Percentiles rank a stretch among this genome's conserved stretches.
Evolutionary conservation across 2,888 invertebrate genomes (phyloP).

Genomic region (Orthosia cruda): DNA sequence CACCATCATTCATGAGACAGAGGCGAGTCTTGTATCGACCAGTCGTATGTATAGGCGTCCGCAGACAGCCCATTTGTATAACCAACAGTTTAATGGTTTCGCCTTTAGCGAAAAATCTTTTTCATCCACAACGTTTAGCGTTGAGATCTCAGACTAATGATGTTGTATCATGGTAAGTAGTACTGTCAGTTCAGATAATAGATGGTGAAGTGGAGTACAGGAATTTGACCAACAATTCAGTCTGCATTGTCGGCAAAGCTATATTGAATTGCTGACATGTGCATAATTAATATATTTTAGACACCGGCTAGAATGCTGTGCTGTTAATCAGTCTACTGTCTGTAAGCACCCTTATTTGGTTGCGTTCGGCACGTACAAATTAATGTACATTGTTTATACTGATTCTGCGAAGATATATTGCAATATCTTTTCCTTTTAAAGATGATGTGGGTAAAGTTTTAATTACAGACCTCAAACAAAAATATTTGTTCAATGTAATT

Average conservation of each 20-base stretch:
- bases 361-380: background rate
- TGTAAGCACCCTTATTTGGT: background rate
- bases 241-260: background rate
- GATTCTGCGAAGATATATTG: slow-evolving; percentile 4
- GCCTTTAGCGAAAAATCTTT: background rate
- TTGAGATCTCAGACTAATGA: background rate
- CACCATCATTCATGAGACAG: slow-evolving; percentile 25
- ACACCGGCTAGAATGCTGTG: background rate
- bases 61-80: slow-evolving; percentile 2
- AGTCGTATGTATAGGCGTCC: background rate
- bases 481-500: slow-evolving; percentile 33
- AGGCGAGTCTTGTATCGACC: slow-evolving; percentile 10
- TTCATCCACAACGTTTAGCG: background rate
- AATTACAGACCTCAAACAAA: slow-evolving; percentile 11
- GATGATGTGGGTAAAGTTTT: slow-evolving; percentile 20
- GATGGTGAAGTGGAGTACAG: background rate
- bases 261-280: background rate
- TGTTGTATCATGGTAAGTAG: background rate
- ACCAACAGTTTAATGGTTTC: background rate
- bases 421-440: background rate
- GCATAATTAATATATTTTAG: background rate
- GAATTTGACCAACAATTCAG: background rate
- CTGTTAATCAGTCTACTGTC: background rate
- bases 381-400: background rate
- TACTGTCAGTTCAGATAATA: background rate